A percentile compares a stretch with the other conserved stretches of the same genome.
phyloP scores from a whole-genome alignment of 2,113 vertebrate genomes.

The Laticauda colubrina region DNA sequence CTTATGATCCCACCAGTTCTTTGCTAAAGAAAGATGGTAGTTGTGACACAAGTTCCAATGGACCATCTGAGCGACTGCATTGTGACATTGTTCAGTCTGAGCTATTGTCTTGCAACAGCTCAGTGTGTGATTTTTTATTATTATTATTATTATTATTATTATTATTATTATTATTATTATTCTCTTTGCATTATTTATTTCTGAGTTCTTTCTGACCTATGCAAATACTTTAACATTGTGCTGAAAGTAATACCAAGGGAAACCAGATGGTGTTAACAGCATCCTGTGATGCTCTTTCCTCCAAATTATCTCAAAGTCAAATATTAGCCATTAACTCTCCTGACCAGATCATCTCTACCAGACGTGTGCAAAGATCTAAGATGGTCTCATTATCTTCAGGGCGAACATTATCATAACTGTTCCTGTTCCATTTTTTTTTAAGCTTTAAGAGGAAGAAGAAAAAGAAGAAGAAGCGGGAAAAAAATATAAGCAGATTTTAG shows the following conservation, averaged over 20 bases:
- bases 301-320: conserved; percentile 56
- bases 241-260: conserved; percentile 29
- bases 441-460: background rate
- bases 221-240: conserved; percentile 13
- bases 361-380: conserved; percentile 54
- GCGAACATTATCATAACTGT: conserved; percentile 60
- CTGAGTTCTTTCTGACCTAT: conserved; percentile 3
- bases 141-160: too few relatives aligned
- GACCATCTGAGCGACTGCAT: too few relatives aligned
- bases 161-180: too few relatives aligned
- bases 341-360: conserved; percentile 61
- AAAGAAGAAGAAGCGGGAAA: background rate
- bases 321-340: conserved; percentile 63
- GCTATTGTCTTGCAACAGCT: too few relatives aligned
- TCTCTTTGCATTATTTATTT: conserved; percentile 39
- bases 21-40: too few relatives aligned
- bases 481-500: conserved; percentile 35
- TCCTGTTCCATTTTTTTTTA: conserved; percentile 21
- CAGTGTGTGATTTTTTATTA: too few relatives aligned
- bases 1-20: too few relatives aligned
- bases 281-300: conserved; percentile 33
- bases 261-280: conserved; percentile 33
- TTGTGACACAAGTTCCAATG: too few relatives aligned
- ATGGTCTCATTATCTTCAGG: conserved; percentile 45
- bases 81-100: too few relatives aligned